phyloP scores from a whole-genome alignment of 2,113 vertebrate genomes.

The Protobothrops flavoviridis region DNA sequence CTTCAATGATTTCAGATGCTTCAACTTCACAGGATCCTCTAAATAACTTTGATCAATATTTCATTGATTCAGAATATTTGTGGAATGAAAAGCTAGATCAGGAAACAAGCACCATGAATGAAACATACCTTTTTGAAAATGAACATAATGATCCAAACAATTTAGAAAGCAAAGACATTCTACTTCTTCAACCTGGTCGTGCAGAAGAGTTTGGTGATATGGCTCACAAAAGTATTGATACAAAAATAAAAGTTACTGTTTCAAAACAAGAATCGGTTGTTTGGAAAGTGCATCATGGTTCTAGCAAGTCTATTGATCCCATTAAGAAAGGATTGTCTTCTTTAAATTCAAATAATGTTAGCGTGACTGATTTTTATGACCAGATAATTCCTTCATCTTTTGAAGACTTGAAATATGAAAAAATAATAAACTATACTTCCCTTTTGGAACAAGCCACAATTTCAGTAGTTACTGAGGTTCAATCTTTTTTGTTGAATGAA shows the following conservation, averaged over 20 bases:
- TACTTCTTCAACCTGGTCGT: constrained; percentile 10
- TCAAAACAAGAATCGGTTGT: constrained; percentile 5
- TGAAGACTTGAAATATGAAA: constrained; percentile 33
- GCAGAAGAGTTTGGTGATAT: constrained; percentile 2
- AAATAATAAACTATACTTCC: constrained; percentile 8
- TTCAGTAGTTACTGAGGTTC: neutral
- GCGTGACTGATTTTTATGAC: constrained; percentile 8
- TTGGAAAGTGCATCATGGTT: neutral
- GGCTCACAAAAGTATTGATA: constrained; percentile 5
- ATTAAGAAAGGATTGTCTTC: constrained; percentile 2
- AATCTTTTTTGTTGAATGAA: constrained; percentile 13
- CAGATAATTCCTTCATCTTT: constrained; percentile 22
- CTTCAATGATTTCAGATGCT: constrained; percentile 12
- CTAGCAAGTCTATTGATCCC: constrained; percentile 12
- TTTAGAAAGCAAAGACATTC: neutral
- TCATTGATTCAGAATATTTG: constrained; percentile 15
- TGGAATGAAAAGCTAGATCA: constrained; percentile 23
- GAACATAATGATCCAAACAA: constrained; percentile 21
- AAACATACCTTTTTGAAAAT: constrained; percentile 19
- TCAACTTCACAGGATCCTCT: constrained; percentile 41
- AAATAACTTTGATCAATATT: constrained; percentile 33
- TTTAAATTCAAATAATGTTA: constrained; percentile 12
- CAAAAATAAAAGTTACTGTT: neutral
- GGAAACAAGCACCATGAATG: neutral
- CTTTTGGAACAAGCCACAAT: constrained; percentile 27